A percentile compares a stretch with the other conserved stretches of the same genome.
phyloP scores from a whole-genome alignment of 2,797 vertebrate species.

The Artibeus lituratus region DNA sequence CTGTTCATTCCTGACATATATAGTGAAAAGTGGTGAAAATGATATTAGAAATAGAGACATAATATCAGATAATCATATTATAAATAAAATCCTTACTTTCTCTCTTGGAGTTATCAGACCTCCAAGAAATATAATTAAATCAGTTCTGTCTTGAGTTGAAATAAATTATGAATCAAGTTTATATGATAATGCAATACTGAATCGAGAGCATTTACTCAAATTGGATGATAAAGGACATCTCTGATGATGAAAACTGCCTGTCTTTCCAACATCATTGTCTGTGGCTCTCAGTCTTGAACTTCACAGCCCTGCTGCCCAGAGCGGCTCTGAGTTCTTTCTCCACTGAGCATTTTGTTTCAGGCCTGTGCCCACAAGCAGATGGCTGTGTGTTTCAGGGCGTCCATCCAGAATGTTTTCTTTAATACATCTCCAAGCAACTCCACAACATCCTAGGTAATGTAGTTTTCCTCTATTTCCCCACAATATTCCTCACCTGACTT shows the following conservation, averaged over 20 bases:
- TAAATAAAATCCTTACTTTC: neutral
- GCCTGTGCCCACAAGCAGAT: neutral
- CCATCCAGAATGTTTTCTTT: neutral
- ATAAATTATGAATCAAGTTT: neutral
- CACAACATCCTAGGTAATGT: neutral
- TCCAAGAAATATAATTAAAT: neutral
- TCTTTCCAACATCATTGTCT: neutral
- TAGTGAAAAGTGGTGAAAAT: neutral
- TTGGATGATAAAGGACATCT: neutral
- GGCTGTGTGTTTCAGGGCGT: neutral
- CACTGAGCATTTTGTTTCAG: rapidly evolving
- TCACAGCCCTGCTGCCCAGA: neutral
- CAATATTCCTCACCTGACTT: neutral
- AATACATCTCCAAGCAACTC: neutral
- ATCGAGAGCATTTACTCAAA: neutral
- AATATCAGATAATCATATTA: neutral
- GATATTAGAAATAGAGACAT: neutral
- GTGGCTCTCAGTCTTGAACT: neutral
- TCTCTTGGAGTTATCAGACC: neutral
- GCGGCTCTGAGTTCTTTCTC: neutral
- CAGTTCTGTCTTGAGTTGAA: neutral
- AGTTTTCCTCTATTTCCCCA: neutral
- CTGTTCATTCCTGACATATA: neutral
- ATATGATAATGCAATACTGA: neutral
- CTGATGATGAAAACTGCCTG: neutral